phyloP scores from a whole-genome alignment of 2,888 invertebrate species.

The Ochropleura leucogaster region DNA sequence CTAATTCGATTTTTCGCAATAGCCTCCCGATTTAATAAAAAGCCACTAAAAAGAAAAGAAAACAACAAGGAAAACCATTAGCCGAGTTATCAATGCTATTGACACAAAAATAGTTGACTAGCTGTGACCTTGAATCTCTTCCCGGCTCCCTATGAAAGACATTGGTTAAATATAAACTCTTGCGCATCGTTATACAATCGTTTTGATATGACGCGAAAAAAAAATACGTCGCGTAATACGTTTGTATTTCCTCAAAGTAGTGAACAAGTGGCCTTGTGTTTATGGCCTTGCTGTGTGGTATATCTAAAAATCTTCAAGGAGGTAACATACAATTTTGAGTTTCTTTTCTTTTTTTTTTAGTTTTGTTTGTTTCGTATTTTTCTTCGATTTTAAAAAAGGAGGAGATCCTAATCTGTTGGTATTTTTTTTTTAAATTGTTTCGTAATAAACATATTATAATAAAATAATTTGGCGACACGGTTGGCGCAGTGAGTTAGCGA shows the following conservation, averaged over 20 bases:
- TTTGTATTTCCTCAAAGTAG: constrained; percentile 36
- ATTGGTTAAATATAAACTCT: constrained; percentile 50
- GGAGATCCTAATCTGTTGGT: too few species aligned
- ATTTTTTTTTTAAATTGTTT: too few species aligned
- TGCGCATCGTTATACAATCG: constrained; percentile 37
- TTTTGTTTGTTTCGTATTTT: too few species aligned
- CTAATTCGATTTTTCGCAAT: neutral
- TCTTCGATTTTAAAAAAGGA: too few species aligned
- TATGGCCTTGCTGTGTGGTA: constrained; percentile 33
- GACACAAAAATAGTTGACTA: constrained; percentile 53
- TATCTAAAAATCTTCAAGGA: constrained; percentile 33
- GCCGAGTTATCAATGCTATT: constrained; percentile 37
- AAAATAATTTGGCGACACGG: too few species aligned
- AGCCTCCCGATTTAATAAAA: neutral
- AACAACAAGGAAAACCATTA: neutral
- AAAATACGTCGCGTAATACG: constrained; percentile 26
- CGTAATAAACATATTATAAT: too few species aligned
- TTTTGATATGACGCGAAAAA: constrained; percentile 44
- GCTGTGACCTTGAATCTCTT: constrained; percentile 53
- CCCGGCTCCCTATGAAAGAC: constrained; percentile 51
- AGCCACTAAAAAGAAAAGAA: neutral
- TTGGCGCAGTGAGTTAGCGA: too few species aligned
- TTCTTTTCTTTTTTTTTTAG: neutral
- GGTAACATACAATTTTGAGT: neutral
- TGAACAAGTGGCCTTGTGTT: constrained; percentile 32